These are phyloP conservation scores for Pampusana beccarii DNA, from an alignment of 2,113 vertebrate species.

Conservation along the genomic window DNA sequence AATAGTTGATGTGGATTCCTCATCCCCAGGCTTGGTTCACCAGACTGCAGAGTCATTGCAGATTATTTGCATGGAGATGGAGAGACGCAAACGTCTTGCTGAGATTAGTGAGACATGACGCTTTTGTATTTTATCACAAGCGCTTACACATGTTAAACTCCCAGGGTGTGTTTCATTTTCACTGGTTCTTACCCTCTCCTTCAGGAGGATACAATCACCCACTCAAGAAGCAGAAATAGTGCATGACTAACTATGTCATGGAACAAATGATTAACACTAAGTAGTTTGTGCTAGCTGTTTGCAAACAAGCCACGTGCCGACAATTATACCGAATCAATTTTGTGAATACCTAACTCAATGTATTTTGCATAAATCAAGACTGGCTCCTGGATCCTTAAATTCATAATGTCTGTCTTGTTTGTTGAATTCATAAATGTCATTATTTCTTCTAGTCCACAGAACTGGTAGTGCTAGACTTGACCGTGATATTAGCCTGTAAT, in stretches of 20 bases:
- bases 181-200: constrained; percentile 23
- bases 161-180: background rate
- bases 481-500: background rate
- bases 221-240: constrained; percentile 58
- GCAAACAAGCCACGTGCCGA: constrained; percentile 46
- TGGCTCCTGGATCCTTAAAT: background rate
- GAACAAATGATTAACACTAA: constrained; percentile 64
- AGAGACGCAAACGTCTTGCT: background rate
- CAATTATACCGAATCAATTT: constrained; percentile 45
- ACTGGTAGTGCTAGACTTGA: background rate
- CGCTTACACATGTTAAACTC: background rate
- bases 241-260: constrained; percentile 48
- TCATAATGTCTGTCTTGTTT: background rate
- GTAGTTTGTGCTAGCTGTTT: constrained; percentile 61
- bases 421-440: background rate
- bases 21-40: constrained; percentile 13
- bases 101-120: background rate
- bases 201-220: constrained; percentile 55
- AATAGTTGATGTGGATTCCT: background rate
- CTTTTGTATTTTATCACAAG: background rate
- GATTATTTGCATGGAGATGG: background rate
- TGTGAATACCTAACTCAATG: constrained; percentile 54
- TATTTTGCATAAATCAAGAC: constrained; percentile 42
- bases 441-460: background rate
- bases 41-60: background rate